Percentiles rank a stretch among this genome's conserved stretches.
Conservation (phyloP, 1,140 invertebrate species). For the Aphaenogaster ashmeadi region DNA sequence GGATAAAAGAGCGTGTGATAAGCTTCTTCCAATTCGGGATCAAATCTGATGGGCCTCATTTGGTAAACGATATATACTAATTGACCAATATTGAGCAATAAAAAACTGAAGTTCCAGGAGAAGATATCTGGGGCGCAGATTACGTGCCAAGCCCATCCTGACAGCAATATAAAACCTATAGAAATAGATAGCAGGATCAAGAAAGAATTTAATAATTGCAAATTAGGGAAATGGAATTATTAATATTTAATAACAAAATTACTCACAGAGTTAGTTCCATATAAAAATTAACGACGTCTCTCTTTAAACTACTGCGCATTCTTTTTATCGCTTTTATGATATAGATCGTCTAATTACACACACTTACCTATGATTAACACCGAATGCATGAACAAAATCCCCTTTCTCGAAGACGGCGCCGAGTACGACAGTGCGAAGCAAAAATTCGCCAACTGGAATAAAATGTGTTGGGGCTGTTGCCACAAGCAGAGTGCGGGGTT, state of each 20-base stretch:
- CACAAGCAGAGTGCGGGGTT: conserved; percentile 83
- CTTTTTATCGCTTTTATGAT: background rate
- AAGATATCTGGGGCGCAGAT: conserved; percentile 96
- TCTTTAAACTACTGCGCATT: background rate
- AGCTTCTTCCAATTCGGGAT: conserved; percentile 94
- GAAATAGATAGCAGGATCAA: conserved; percentile 60
- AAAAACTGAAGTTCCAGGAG: conserved; percentile 95
- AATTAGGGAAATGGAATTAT: background rate
- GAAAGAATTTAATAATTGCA: conserved; percentile 59
- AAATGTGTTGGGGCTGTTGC: conserved; percentile 85
- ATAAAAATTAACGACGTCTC: background rate
- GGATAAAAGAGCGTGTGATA: conserved; percentile 94
- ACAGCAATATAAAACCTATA: conserved; percentile 93
- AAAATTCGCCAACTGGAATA: conserved; percentile 92
- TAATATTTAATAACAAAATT: background rate
- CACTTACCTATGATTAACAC: conserved; percentile 92
- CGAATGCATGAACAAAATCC: conserved; percentile 93
- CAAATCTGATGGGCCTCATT: conserved; percentile 94
- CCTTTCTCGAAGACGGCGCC: conserved; percentile 92
- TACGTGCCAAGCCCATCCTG: conserved; percentile 96
- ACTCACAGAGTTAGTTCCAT: background rate
- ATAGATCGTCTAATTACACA: conserved; percentile 28
- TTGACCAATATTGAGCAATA: conserved; percentile 94
- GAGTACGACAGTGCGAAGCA: conserved; percentile 92
- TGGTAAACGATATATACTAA: conserved; percentile 94